A percentile compares a stretch with the other conserved stretches of the same genome.
phyloP scores from a whole-genome alignment of 2,888 invertebrate genomes.

The Cantharis lateralis region DNA sequence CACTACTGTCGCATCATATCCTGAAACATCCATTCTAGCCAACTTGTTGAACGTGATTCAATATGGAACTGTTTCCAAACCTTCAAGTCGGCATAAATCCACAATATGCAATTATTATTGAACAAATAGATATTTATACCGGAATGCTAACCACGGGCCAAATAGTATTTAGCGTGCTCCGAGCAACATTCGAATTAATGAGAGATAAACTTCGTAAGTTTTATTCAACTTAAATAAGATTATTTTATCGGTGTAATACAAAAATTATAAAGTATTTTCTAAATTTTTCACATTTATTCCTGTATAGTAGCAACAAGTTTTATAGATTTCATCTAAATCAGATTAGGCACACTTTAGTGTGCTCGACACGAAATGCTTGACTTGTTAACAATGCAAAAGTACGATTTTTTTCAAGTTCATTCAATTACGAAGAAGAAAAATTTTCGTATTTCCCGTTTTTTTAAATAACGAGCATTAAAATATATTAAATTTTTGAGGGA shows the following conservation, averaged over 20 bases:
- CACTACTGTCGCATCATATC: no score
- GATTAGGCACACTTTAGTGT: not conserved
- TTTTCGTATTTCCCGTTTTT: not conserved
- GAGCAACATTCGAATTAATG: not conserved
- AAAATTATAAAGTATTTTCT: not conserved
- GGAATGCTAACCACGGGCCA: not conserved
- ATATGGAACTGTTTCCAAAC: no score
- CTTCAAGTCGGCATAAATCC: no score
- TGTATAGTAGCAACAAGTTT: not conserved
- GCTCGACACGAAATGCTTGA: not conserved
- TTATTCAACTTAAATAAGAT: not conserved
- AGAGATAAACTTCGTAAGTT: not conserved
- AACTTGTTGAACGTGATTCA: no score
- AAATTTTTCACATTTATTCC: not conserved
- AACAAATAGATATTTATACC: not conserved
- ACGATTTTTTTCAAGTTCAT: not conserved
- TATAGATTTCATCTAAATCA: not conserved
- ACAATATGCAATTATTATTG: no score
- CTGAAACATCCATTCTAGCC: no score
- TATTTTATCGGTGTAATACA: not conserved
- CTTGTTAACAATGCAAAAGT: not conserved
- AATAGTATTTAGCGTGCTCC: not conserved
- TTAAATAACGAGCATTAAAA: not conserved
- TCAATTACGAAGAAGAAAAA: not conserved
- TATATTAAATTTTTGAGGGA: not conserved